phyloP scores from a whole-genome alignment of 2,888 invertebrate genomes.

The Masnerella sp. region DNA sequence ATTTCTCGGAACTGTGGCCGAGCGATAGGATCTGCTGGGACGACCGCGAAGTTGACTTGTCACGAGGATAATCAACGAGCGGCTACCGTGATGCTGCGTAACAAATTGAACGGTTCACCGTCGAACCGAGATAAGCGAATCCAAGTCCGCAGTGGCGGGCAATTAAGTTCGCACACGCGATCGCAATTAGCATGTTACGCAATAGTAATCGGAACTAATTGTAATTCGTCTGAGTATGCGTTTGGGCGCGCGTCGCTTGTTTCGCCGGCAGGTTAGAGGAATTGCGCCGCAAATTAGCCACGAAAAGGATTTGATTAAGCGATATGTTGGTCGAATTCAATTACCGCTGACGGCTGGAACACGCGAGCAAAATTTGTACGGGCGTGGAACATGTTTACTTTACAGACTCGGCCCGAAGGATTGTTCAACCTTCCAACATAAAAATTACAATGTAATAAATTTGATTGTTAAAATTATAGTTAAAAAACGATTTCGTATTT shows the following conservation, averaged over 20 bases:
- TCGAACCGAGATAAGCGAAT: conserved; percentile 49
- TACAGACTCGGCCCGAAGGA: conserved; percentile 11
- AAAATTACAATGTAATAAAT: too few relatives aligned
- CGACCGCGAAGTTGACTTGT: conserved; percentile 20
- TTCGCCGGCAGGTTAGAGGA: neutral
- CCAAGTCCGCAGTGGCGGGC: conserved; percentile 8
- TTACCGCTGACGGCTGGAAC: conserved; percentile 32
- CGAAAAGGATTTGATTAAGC: conserved; percentile 47
- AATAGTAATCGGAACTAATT: conserved; percentile 44
- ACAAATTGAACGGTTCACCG: conserved; percentile 41
- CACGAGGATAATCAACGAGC: conserved; percentile 20
- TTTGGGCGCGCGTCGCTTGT: conserved; percentile 6
- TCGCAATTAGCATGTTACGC: conserved; percentile 49
- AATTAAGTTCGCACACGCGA: conserved; percentile 56
- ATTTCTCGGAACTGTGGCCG: conserved; percentile 12
- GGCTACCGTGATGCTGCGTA: conserved; percentile 7
- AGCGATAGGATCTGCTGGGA: conserved; percentile 23
- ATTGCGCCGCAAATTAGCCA: conserved; percentile 33
- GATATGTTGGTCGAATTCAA: conserved; percentile 51
- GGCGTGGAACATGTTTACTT: conserved; percentile 34
- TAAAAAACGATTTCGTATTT: too few relatives aligned
- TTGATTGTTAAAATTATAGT: too few relatives aligned
- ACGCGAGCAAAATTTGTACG: conserved; percentile 35
- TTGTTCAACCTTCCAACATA: conserved; percentile 11
- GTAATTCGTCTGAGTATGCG: conserved; percentile 11